Evolutionary conservation across 2,797 vertebrate species (phyloP).

Genomic region (Rachycentron canadum): DNA sequence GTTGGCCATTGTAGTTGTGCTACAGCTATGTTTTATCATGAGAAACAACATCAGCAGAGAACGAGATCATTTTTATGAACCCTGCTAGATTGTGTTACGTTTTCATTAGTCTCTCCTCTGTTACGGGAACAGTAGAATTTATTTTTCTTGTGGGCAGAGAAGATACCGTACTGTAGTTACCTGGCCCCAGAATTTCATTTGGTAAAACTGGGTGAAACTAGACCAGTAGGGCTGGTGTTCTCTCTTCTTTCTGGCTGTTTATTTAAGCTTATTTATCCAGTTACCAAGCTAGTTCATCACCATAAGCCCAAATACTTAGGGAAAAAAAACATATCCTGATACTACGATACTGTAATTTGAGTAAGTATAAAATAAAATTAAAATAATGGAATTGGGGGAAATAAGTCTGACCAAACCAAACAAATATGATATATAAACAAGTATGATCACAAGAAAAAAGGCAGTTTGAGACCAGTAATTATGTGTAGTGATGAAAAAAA

Average conservation of each 20-base stretch:
- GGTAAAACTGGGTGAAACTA: background rate
- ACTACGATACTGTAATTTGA: too few species aligned
- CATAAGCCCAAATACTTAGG: too few species aligned
- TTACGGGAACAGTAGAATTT: too few species aligned
- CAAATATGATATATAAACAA: background rate
- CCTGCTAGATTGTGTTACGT: background rate
- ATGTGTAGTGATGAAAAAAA: too few species aligned
- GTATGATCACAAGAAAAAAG: too few species aligned
- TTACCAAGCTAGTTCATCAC: too few species aligned
- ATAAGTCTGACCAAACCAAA: too few species aligned
- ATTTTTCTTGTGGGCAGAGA: background rate
- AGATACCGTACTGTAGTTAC: background rate
- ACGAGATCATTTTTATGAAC: background rate
- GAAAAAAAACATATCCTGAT: too few species aligned
- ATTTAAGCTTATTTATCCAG: too few species aligned
- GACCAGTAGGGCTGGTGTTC: background rate
- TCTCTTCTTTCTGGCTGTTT: too few species aligned
- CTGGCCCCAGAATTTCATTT: background rate
- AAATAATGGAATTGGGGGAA: too few species aligned
- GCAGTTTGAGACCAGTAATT: too few species aligned
- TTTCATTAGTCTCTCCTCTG: background rate
- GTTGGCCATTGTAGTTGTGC: background rate
- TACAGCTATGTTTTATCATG: background rate
- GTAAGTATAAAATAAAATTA: background rate
- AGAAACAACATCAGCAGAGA: background rate